These are phyloP conservation scores for Meriones unguiculatus DNA, from an alignment of 2,113 vertebrate species.

Conservation along the genomic window DNA sequence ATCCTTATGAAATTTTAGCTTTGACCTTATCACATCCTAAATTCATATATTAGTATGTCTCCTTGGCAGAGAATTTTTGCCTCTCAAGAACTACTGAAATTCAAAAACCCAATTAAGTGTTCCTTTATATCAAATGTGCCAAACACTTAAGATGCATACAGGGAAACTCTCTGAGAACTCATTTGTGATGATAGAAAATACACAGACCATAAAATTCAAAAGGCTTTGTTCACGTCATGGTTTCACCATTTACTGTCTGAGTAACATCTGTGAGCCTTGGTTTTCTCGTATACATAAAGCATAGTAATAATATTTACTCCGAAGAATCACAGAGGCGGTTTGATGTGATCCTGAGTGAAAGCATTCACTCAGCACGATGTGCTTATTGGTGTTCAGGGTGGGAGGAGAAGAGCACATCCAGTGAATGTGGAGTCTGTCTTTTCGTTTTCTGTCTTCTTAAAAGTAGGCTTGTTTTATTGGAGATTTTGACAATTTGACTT, in stretches of 20 bases:
- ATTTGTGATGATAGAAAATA: conserved; percentile 23
- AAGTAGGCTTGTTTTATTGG: conserved; percentile 3
- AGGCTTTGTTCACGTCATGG: conserved; percentile 51
- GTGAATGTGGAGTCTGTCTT: neutral
- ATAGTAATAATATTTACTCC: conserved; percentile 16
- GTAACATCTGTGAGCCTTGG: conserved; percentile 28
- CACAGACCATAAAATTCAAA: neutral
- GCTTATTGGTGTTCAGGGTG: neutral
- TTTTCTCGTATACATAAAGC: conserved; percentile 11
- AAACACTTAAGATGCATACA: neutral
- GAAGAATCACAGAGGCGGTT: conserved; percentile 49
- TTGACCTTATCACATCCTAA: conserved; percentile 47
- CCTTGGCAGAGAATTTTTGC: conserved; percentile 61
- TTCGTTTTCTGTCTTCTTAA: conserved; percentile 50
- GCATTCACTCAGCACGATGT: neutral
- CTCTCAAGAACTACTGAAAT: conserved; percentile 25
- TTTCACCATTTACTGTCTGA: conserved; percentile 27
- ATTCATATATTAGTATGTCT: conserved; percentile 65
- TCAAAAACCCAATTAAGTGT: conserved; percentile 15
- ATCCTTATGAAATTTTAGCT: conserved; percentile 54
- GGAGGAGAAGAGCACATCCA: neutral
- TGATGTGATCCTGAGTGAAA: conserved; percentile 6
- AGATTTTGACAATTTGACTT: conserved; percentile 48
- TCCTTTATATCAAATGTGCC: conserved; percentile 43
- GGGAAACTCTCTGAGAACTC: conserved; percentile 34